A percentile compares a stretch with the other conserved stretches of the same genome.
These are phyloP conservation scores for Drosophila stalkeri DNA, from an alignment of 2,888 invertebrate genomes.

Conservation along the genomic window DNA sequence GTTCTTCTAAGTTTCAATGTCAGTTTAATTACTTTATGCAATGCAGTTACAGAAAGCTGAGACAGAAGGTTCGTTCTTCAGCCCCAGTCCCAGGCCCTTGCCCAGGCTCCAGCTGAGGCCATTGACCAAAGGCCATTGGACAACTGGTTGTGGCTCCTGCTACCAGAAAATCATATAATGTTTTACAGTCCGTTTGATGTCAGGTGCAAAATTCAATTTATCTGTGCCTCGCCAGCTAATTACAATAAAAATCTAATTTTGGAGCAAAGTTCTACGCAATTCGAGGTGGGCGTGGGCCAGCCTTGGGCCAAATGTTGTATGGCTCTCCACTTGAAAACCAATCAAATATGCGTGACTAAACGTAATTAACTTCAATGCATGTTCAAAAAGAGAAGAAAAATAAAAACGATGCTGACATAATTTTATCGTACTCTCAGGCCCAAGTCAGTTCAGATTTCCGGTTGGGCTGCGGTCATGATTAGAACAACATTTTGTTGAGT, in stretches of 20 bases:
- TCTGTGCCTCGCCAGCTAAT: conserved; percentile 30
- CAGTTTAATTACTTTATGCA: conserved; percentile 80
- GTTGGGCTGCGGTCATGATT: conserved; percentile 38
- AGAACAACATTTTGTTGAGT: conserved; percentile 18
- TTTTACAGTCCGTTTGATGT: conserved; percentile 27
- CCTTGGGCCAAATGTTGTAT: conserved; percentile 50
- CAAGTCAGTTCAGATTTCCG: conserved; percentile 57
- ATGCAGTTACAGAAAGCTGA: conserved; percentile 57
- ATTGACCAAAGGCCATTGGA: conserved; percentile 67
- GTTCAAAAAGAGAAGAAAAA: conserved; percentile 28
- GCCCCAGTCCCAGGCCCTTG: not conserved
- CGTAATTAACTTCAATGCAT: conserved; percentile 66
- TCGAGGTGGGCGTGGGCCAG: conserved; percentile 40
- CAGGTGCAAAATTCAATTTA: conserved; percentile 48
- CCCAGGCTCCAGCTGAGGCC: not conserved
- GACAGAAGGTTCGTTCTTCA: conserved; percentile 31
- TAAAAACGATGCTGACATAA: conserved; percentile 66
- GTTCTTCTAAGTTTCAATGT: conserved; percentile 81
- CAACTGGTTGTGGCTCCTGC: conserved; percentile 45
- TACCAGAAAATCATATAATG: conserved; percentile 44
- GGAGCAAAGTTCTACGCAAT: conserved; percentile 10
- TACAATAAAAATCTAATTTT: conserved; percentile 32
- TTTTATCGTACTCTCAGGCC: conserved; percentile 34
- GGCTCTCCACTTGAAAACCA: conserved; percentile 46
- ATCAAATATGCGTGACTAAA: conserved; percentile 74